phyloP scores from a whole-genome alignment of 2,797 vertebrate genomes.

The Coranthus polyacanthus region DNA sequence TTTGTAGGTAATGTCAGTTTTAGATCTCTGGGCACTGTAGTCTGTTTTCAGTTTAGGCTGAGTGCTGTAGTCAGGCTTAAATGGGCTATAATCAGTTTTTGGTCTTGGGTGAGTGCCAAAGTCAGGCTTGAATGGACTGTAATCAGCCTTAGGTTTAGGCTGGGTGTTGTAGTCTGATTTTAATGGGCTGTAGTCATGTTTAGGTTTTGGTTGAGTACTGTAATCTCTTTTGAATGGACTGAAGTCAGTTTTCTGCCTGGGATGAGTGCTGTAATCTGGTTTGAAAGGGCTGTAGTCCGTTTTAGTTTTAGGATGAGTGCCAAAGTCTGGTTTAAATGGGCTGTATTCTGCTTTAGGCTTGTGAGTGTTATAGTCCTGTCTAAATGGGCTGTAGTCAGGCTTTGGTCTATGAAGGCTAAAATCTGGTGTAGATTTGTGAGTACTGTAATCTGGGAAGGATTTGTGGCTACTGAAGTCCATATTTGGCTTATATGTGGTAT shows the following conservation, averaged over 20 bases:
- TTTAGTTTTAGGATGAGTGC: constrained; percentile 81
- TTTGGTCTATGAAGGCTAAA: constrained; percentile 83
- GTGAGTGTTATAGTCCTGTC: constrained; percentile 82
- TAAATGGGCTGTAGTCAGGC: constrained; percentile 82
- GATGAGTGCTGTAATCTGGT: constrained; percentile 83
- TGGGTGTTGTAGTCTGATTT: constrained; percentile 82
- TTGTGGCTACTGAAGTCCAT: constrained; percentile 83
- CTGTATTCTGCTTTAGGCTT: constrained; percentile 83
- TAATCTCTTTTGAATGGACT: constrained; percentile 84
- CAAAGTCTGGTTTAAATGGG: constrained; percentile 81
- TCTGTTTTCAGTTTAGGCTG: constrained; percentile 82
- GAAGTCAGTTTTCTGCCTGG: constrained; percentile 81
- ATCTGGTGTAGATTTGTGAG: constrained; percentile 82
- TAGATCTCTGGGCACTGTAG: constrained; percentile 80
- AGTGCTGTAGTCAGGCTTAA: constrained; percentile 82
- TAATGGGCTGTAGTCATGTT: constrained; percentile 83
- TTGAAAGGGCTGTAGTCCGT: constrained; percentile 84
- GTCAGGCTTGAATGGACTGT: constrained; percentile 81
- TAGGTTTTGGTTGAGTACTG: constrained; percentile 81
- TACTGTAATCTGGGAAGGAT: constrained; percentile 79
- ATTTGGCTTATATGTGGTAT: constrained; percentile 83
- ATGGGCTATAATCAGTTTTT: constrained; percentile 81
- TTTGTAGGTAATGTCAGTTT: constrained; percentile 78
- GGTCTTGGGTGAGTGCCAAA: constrained; percentile 79
- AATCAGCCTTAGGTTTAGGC: constrained; percentile 77